Evolutionary conservation across 2,888 invertebrate species (phyloP).

Genomic region (Slavum lentiscoides): DNA sequence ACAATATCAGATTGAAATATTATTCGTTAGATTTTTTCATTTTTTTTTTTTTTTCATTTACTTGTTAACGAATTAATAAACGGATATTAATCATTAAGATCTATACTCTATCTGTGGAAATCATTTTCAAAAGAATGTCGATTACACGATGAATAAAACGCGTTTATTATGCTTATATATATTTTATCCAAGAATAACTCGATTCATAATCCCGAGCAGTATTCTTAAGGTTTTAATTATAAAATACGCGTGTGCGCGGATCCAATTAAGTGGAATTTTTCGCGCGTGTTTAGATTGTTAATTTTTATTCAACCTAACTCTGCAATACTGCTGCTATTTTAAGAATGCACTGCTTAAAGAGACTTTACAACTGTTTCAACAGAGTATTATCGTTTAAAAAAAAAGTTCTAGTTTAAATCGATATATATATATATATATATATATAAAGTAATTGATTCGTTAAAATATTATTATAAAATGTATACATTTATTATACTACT

Average conservation of each 20-base stretch:
- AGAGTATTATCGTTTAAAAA: no score
- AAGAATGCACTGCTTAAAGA: background rate
- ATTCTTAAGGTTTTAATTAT: constrained; percentile 24
- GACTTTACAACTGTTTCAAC: background rate
- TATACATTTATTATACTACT: no score
- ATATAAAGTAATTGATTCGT: no score
- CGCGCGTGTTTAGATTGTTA: constrained; percentile 31
- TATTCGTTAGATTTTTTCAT: no score
- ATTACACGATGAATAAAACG: background rate
- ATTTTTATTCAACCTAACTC: constrained; percentile 8
- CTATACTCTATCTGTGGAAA: background rate
- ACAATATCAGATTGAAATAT: no score
- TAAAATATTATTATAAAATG: no score
- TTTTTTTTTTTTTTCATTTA: background rate
- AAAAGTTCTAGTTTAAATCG: no score
- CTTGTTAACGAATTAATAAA: background rate
- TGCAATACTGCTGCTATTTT: constrained; percentile 6
- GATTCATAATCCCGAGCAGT: background rate
- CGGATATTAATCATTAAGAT: background rate
- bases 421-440: no score
- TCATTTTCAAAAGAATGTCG: background rate
- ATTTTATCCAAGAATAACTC: constrained; percentile 3
- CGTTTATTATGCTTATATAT: background rate
- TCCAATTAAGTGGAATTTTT: constrained; percentile 48
- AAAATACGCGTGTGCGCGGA: constrained; percentile 1